Evolutionary conservation across 2,113 vertebrate genomes (phyloP).

Genomic region (Phalacrocorax carbo): DNA sequence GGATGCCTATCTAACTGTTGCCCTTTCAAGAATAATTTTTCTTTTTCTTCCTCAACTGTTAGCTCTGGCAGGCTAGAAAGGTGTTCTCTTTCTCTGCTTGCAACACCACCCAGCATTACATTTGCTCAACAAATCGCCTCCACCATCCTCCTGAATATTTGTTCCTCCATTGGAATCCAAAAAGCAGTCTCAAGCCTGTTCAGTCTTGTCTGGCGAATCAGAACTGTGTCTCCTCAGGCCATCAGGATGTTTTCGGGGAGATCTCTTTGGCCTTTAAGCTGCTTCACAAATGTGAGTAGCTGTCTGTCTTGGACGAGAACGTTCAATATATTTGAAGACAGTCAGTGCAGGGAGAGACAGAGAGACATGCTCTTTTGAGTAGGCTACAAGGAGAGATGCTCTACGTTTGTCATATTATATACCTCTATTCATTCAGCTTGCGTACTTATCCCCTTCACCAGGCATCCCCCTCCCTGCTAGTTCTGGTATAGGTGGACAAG

Average conservation of each 20-base stretch:
- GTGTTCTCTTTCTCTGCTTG: neutral
- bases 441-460: neutral
- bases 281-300: neutral
- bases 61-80: neutral
- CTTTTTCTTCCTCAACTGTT: neutral
- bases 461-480: neutral
- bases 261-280: neutral
- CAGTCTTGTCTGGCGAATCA: neutral
- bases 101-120: neutral
- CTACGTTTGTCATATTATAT: neutral
- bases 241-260: neutral
- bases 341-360: neutral
- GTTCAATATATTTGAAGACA: neutral
- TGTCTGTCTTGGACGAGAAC: fast-evolving
- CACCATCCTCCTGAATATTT: neutral
- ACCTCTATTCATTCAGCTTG: neutral
- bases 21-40: neutral
- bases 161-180: neutral
- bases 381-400: neutral
- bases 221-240: neutral
- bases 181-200: neutral
- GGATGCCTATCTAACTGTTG: neutral
- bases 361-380: neutral
- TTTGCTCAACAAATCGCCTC: neutral
- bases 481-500: neutral